Base-by-base conservation (phyloP, 2,888 invertebrate genomes). In the Diaperis boleti region DNA sequence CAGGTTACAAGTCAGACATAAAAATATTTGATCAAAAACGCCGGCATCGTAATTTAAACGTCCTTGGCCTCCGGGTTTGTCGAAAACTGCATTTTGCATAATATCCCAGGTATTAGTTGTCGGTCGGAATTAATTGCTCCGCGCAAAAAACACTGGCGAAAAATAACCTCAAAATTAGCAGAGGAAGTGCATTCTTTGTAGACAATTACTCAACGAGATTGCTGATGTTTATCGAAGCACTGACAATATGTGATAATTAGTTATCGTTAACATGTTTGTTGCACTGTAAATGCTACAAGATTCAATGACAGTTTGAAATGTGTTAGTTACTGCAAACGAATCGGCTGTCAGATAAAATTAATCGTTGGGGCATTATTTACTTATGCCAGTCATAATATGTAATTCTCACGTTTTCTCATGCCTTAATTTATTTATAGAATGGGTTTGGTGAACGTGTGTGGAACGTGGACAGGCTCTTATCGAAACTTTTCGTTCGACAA, bases 61-160 rank as follows among this genome's bases (percentile, higher is more conserved):
- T 10, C 44, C 55, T 55, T 33, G 44, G 31, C 26, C 56, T 45
- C 37, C 15, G 26, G 45, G 44, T 45, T 31, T 56, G 45, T 45
- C 45, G 42, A 37, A 33, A 44, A 45, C 56, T 56, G 56, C 45
- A 45, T 56, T 56, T 56, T 56, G 45, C 56, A 56, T 56, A 56
- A 45, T 45, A 56, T 56, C 33, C 44, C 20, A 31, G 7, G 45
- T 45, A 56, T 56, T 44, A 18, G 44, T 42, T 33, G 31, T 20
- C 35, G 8, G 56, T 35, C 45, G 13, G 56, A 44, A 56, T 56
- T 56, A 56, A 56, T 56, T 56, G 47, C 15, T 31, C n/a, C 26
- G 14, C n/a, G n/a, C n/a, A 17, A 15, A 47, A 31, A 29, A 14
- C 13, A 47, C 26, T 47, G 47, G 11, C 15, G 15, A 8, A 39